These are phyloP conservation scores for Aromia moschata DNA, from an alignment of 2,888 invertebrate species.

Conservation along the genomic window DNA sequence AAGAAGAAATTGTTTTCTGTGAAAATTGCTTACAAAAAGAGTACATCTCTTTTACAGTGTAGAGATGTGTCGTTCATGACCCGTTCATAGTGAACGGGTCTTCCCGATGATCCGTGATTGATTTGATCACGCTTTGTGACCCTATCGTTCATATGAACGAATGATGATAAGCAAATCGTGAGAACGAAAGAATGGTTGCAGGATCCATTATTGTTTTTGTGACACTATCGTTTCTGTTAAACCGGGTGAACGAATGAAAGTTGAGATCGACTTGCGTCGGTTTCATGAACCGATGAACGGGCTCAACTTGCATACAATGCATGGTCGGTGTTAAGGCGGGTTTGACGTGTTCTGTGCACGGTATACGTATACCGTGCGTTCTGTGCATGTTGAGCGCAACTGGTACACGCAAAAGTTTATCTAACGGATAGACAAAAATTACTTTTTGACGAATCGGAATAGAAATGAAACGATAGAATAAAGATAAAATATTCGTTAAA, in stretches of 20 bases:
- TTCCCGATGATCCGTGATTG: no score
- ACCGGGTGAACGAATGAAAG: neutral
- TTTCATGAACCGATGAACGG: neutral
- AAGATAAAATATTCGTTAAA: neutral
- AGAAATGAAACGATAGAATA: no score
- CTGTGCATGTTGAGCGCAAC: no score
- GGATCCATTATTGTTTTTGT: neutral
- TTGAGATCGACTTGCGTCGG: neutral
- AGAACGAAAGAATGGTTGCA: neutral
- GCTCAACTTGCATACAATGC: neutral
- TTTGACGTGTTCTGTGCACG: neutral
- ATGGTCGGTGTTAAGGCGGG: neutral
- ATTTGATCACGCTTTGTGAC: no score
- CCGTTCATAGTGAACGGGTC: no score
- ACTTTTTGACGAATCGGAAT: no score
- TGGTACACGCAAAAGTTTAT: no score
- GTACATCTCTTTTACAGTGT: neutral
- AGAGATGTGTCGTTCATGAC: neutral
- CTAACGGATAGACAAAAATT: no score
- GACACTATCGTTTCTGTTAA: neutral
- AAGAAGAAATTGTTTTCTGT: neutral
- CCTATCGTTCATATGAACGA: neutral
- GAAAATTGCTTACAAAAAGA: neutral
- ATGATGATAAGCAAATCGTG: neutral
- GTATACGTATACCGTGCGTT: neutral